These are phyloP conservation scores for Odiellus spinosus DNA, from an alignment of 2,888 invertebrate species.

Conservation along the genomic window DNA sequence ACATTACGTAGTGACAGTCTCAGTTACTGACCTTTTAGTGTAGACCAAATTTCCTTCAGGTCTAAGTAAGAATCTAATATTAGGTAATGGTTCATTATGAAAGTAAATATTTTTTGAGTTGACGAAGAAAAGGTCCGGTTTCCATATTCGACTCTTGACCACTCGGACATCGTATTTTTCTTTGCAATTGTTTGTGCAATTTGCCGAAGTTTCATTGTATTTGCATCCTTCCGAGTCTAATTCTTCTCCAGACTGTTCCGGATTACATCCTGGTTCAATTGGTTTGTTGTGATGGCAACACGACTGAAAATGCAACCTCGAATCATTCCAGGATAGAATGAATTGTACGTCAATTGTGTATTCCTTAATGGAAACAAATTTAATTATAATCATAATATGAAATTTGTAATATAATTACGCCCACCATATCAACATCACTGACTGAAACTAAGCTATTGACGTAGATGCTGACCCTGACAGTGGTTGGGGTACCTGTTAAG, in stretches of 20 bases:
- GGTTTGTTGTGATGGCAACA: not conserved
- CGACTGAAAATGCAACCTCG: slow-evolving; percentile 5
- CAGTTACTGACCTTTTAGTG: slow-evolving; percentile 10
- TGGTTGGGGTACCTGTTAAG: slow-evolving; percentile 6
- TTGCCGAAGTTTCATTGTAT: not conserved
- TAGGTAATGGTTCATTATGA: slow-evolving; percentile 11
- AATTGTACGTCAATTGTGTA: slow-evolving; percentile 8
- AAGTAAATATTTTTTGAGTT: slow-evolving; percentile 7
- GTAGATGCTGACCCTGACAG: slow-evolving; percentile 7
- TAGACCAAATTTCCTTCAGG: slow-evolving; percentile 6
- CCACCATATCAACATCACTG: slow-evolving; percentile 12
- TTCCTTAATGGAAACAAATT: slow-evolving; percentile 1
- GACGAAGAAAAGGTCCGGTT: slow-evolving; percentile 11
- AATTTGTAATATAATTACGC: not conserved
- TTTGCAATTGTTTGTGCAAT: slow-evolving; percentile 6
- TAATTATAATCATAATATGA: too few species aligned
- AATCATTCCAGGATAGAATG: slow-evolving; percentile 10
- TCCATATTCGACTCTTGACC: slow-evolving; percentile 5
- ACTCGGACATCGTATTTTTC: slow-evolving; percentile 10
- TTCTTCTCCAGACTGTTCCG: too few species aligned
- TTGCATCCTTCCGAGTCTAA: too few species aligned
- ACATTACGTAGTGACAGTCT: too few species aligned
- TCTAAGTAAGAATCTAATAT: slow-evolving; percentile 8
- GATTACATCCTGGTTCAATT: too few species aligned
- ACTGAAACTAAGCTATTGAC: slow-evolving; percentile 11